phyloP scores from a whole-genome alignment of 2,797 vertebrate genomes.

The Salmo trutta region DNA sequence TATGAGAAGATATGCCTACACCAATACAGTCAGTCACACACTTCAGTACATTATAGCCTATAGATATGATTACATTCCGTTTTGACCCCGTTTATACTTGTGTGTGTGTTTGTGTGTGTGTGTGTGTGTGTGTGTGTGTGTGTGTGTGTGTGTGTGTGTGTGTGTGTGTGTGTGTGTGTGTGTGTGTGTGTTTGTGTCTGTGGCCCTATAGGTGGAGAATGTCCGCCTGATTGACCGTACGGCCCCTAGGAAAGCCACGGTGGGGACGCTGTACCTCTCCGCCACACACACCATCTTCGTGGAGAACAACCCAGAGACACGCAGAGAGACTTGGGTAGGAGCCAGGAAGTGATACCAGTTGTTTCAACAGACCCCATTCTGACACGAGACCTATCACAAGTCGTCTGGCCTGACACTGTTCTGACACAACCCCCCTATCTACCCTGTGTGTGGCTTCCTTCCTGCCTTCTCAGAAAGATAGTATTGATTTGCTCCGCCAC shows the following conservation, averaged over 20 bases:
- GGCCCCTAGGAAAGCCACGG: conserved; percentile 79
- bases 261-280: conserved; percentile 91
- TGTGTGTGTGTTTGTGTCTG: not conserved
- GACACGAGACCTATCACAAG: not conserved
- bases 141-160: conserved; percentile 2
- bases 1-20: not conserved
- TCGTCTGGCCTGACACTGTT: not conserved
- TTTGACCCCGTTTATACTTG: not conserved
- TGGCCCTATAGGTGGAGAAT: conserved; percentile 84
- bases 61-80: not conserved
- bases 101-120: not conserved
- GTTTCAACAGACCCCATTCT: not conserved
- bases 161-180: not conserved
- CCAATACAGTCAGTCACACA: not conserved
- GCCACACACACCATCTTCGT: conserved; percentile 95
- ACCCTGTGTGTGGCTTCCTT: not conserved
- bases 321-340: conserved; percentile 93
- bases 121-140: not conserved
- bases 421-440: conserved; percentile 9
- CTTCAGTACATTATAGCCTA: not conserved
- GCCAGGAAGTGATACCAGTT: conserved; percentile 3
- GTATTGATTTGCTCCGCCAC: not conserved
- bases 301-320: conserved; percentile 86
- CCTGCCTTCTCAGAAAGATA: conserved; percentile 5
- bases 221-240: conserved; percentile 85